Conservation (phyloP, 2,888 invertebrate genomes). For the Alloscopus bannaensis region DNA sequence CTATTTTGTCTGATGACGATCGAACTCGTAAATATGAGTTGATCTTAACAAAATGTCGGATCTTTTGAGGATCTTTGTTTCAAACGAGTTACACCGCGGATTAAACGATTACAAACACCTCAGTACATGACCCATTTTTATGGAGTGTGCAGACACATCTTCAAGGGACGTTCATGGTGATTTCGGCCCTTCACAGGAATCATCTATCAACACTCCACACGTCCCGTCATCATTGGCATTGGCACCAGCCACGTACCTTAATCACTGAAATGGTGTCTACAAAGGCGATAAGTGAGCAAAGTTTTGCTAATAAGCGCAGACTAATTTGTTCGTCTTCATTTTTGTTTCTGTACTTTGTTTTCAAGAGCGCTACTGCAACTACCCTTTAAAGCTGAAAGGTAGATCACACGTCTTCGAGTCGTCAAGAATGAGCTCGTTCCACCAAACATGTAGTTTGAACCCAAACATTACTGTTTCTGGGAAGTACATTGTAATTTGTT, state of each 20-base stretch:
- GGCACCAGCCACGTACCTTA: conserved; percentile 45
- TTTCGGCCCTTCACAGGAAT: conserved; percentile 19
- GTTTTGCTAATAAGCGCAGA: conserved; percentile 49
- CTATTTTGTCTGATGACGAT: no score
- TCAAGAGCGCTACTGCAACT: not conserved
- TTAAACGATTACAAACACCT: no score
- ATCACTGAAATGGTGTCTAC: conserved; percentile 13
- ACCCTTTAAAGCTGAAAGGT: conserved; percentile 14
- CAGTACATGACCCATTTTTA: no score
- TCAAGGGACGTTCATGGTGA: no score
- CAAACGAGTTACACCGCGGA: no score
- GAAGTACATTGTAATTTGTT: conserved; percentile 44
- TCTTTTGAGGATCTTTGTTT: no score
- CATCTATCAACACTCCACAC: conserved; percentile 51
- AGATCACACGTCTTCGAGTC: conserved; percentile 28
- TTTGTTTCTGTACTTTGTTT: not conserved
- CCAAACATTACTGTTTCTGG: conserved; percentile 25
- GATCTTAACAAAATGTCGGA: no score
- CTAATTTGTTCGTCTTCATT: conserved; percentile 48
- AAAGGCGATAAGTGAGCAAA: conserved; percentile 41
- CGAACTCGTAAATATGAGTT: no score
- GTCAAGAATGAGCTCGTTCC: not conserved
- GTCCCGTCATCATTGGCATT: conserved; percentile 17
- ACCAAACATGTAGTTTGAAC: not conserved
- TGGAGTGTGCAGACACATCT: no score